phyloP scores from a whole-genome alignment of 2,888 invertebrate species.

The Aleiodes alternator region DNA sequence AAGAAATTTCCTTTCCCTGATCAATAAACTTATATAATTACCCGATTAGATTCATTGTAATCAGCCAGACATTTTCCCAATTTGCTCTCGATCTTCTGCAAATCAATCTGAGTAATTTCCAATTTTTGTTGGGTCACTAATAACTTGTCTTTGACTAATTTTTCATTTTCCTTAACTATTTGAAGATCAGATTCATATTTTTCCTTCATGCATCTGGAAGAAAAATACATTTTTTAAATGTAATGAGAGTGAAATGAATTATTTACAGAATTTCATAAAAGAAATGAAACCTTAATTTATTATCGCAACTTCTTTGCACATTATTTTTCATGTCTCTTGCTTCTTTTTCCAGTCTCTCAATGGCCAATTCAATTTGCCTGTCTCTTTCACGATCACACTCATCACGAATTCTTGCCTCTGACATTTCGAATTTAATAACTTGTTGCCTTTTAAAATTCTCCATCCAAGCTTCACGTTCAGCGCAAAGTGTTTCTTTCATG shows the following conservation, averaged over 20 bases:
- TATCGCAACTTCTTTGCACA: conserved; percentile 80
- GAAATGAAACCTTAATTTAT: conserved; percentile 72
- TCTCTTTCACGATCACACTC: conserved; percentile 86
- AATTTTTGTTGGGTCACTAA: conserved; percentile 82
- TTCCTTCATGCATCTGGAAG: conserved; percentile 82
- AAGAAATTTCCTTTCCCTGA: no score
- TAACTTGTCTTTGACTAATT: conserved; percentile 81
- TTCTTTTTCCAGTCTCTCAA: conserved; percentile 83
- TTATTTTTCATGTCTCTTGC: conserved; percentile 78
- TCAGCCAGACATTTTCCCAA: conserved; percentile 82
- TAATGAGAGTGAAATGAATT: conserved; percentile 12
- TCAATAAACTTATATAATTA: conserved; percentile 64
- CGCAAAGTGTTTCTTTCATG: conserved; percentile 79
- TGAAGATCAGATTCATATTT: conserved; percentile 85
- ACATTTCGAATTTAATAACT: conserved; percentile 79
- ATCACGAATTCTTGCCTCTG: conserved; percentile 82
- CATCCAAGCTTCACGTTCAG: conserved; percentile 82
- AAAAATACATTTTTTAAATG: conserved; percentile 33
- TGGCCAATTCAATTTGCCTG: conserved; percentile 85
- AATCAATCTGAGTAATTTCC: conserved; percentile 81
- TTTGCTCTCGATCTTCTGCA: conserved; percentile 78
- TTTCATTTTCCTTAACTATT: conserved; percentile 82
- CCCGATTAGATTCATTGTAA: conserved; percentile 81
- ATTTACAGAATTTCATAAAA: background rate
- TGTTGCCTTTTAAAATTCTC: conserved; percentile 81